Percentiles rank a stretch among this genome's conserved stretches.
Conservation (phyloP, 2,113 vertebrate species). For the Sapayoa aenigma region DNA sequence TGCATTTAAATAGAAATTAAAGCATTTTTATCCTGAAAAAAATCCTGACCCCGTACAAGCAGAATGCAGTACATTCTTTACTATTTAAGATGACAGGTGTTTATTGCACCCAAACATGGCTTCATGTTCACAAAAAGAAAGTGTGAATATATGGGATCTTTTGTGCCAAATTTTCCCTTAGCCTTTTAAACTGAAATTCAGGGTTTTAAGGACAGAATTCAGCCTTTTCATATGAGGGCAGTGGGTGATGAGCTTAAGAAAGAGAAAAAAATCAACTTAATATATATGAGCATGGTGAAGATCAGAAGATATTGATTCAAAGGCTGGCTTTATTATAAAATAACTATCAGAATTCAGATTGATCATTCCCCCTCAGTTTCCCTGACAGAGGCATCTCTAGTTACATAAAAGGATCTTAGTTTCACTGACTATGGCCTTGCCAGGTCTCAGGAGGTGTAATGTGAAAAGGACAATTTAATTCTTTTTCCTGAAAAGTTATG, state of each 20-base stretch:
- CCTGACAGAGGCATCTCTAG: not conserved
- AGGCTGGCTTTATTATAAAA: not conserved
- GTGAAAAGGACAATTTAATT: not conserved
- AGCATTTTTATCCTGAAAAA: not conserved
- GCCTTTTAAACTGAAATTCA: constrained; percentile 1
- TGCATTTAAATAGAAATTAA: constrained; percentile 16
- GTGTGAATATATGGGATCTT: constrained; percentile 37
- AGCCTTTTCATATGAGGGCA: not conserved
- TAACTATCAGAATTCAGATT: not conserved
- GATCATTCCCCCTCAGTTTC: not conserved
- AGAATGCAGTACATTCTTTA: constrained; percentile 33
- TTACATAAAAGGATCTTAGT: not conserved
- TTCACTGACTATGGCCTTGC: not conserved
- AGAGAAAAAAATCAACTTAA: not conserved
- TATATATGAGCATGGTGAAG: not conserved
- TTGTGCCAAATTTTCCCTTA: constrained; percentile 29
- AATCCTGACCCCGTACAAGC: not conserved
- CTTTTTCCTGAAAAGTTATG: not conserved
- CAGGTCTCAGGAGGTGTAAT: not conserved
- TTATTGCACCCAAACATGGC: constrained; percentile 60
- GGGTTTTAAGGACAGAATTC: constrained; percentile 11
- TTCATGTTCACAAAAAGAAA: constrained; percentile 36
- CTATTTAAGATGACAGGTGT: constrained; percentile 64
- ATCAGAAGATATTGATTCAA: not conserved
- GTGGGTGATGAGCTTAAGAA: not conserved